Conservation (phyloP, 35 echinoderm and acorn worm species). For the Apostichopus parvimensis region DNA sequence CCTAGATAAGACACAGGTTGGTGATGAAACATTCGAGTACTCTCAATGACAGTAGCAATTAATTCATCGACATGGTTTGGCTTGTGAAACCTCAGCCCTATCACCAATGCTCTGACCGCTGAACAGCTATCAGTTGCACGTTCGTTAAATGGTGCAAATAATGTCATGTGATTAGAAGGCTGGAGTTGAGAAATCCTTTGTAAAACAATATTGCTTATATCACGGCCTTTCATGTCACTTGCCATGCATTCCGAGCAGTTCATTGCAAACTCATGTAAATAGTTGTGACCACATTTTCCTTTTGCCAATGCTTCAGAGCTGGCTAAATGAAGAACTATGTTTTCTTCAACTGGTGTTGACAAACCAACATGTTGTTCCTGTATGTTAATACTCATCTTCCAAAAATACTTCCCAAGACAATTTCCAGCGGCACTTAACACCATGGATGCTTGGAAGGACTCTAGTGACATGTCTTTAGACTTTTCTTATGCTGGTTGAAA, state of each 20-base stretch:
- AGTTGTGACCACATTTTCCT: conserved; percentile 59
- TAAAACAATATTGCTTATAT: conserved; percentile 63
- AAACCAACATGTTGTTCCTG: conserved; percentile 35
- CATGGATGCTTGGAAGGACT: conserved; percentile 82
- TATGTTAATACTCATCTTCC: conserved; percentile 33
- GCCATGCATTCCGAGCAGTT: conserved; percentile 83
- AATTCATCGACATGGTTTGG: conserved; percentile 74
- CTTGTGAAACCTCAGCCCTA: conserved; percentile 84
- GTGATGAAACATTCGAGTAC: conserved; percentile 81
- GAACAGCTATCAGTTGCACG: conserved; percentile 61
- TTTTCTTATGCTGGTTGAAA: not conserved
- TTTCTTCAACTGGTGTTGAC: conserved; percentile 68
- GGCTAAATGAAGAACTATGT: conserved; percentile 65
- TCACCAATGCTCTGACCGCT: conserved; percentile 63
- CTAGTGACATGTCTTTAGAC: conserved; percentile 68
- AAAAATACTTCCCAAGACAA: conserved; percentile 51
- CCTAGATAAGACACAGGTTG: conserved; percentile 85
- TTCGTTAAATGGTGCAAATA: conserved; percentile 60
- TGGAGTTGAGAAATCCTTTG: conserved; percentile 59
- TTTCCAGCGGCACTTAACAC: conserved; percentile 64
- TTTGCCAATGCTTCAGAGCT: conserved; percentile 75
- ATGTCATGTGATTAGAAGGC: conserved; percentile 65
- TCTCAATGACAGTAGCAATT: conserved; percentile 76
- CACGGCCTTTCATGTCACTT: conserved; percentile 63
- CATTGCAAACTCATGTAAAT: conserved; percentile 73